A percentile compares a stretch with the other conserved stretches of the same genome.
Evolutionary conservation across 2,113 vertebrate species (phyloP).

Genomic region (Psephotus haematonotus): DNA sequence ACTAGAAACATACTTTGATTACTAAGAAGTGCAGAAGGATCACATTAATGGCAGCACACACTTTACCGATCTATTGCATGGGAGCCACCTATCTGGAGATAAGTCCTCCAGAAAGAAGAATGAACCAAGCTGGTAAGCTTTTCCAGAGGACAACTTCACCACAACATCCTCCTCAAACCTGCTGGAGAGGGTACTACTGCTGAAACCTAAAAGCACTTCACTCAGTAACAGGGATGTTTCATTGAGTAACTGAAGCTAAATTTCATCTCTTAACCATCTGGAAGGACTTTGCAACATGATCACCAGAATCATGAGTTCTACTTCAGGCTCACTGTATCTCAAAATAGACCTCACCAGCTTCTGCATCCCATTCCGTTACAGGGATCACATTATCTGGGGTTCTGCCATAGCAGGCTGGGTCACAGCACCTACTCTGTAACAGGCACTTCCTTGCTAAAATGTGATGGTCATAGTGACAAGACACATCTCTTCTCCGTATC

Average conservation of each 20-base stretch:
- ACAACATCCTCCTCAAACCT: neutral
- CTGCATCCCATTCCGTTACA: neutral
- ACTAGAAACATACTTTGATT: neutral
- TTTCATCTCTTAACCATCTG: neutral
- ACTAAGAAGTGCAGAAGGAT: neutral
- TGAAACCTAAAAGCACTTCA: neutral
- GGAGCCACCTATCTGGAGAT: neutral
- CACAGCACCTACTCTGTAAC: neutral
- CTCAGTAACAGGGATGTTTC: neutral
- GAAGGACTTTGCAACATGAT: constrained; percentile 17
- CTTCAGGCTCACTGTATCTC: neutral
- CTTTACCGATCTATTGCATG: neutral
- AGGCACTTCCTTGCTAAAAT: neutral
- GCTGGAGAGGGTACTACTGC: neutral
- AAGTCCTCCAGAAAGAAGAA: neutral
- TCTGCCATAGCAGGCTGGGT: neutral
- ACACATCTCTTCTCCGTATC: neutral
- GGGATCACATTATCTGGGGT: neutral
- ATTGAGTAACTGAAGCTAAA: neutral
- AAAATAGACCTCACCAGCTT: constrained; percentile 27
- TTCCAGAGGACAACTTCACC: neutral
- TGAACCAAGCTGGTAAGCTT: neutral
- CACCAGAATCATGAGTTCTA: neutral
- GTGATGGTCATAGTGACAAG: neutral
- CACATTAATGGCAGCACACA: neutral